Evolutionary conservation across 2,797 vertebrate genomes (phyloP).

Genomic region (Phataginus tetradactyla): DNA sequence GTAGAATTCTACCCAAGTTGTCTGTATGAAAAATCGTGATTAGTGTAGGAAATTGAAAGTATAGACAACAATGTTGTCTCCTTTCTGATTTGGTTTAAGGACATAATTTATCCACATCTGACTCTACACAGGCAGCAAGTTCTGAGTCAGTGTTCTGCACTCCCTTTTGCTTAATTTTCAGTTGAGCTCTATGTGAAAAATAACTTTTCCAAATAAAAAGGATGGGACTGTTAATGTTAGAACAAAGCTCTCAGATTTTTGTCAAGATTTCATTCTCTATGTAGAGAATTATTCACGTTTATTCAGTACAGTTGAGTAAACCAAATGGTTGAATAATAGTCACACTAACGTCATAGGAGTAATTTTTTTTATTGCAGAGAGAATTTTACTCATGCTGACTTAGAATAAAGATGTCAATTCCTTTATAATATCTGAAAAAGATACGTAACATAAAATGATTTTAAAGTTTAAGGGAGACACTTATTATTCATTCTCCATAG

Average conservation of each 20-base stretch:
- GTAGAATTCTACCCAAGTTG: not conserved
- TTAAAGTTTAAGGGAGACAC: not conserved
- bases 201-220: not conserved
- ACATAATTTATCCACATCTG: not conserved
- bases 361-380: not conserved
- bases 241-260: not conserved
- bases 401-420: not conserved
- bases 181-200: not conserved
- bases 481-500: not conserved
- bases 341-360: not conserved
- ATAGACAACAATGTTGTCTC: not conserved
- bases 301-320: not conserved
- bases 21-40: not conserved
- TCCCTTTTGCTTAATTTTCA: not conserved
- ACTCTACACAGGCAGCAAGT: not conserved
- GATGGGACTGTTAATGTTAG: not conserved
- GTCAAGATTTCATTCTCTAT: not conserved
- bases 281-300: not conserved
- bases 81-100: not conserved
- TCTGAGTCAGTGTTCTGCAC: not conserved
- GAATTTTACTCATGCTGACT: not conserved
- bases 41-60: not conserved
- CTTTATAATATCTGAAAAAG: not conserved
- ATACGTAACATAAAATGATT: not conserved
- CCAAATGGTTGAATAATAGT: not conserved